These are phyloP conservation scores for Tauraco hartlaubi DNA, from an alignment of 2,797 vertebrate genomes.

Conservation along the genomic window DNA sequence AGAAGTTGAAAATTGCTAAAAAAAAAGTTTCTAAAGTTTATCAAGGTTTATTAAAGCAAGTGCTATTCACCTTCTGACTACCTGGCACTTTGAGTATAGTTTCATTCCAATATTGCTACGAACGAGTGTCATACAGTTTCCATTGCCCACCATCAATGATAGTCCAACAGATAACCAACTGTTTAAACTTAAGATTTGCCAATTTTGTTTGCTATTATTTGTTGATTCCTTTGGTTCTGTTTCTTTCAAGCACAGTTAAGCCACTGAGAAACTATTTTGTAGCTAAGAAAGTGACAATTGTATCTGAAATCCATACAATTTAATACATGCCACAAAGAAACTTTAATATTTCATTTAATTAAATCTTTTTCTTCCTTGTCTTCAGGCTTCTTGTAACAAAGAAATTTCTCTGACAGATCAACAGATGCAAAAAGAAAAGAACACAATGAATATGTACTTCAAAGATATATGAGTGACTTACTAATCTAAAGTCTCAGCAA, in stretches of 20 bases:
- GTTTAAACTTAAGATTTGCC: background rate
- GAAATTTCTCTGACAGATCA: background rate
- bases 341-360: background rate
- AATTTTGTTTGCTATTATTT: background rate
- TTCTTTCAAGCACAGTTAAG: background rate
- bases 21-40: background rate
- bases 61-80: background rate
- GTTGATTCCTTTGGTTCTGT: background rate
- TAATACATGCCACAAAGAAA: background rate
- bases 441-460: background rate
- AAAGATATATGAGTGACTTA: background rate
- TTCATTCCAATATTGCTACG: background rate
- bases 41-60: background rate
- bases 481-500: background rate
- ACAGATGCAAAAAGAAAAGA: background rate
- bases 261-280: background rate
- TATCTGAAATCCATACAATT: background rate
- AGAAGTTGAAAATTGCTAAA: background rate
- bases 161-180: background rate
- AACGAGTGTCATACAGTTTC: accelerated
- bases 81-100: background rate
- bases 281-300: background rate
- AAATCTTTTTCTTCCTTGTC: background rate
- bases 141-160: background rate
- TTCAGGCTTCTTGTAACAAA: background rate